These are phyloP conservation scores for Thinocorus orbignyianus DNA, from an alignment of 2,113 vertebrate genomes.

Conservation along the genomic window DNA sequence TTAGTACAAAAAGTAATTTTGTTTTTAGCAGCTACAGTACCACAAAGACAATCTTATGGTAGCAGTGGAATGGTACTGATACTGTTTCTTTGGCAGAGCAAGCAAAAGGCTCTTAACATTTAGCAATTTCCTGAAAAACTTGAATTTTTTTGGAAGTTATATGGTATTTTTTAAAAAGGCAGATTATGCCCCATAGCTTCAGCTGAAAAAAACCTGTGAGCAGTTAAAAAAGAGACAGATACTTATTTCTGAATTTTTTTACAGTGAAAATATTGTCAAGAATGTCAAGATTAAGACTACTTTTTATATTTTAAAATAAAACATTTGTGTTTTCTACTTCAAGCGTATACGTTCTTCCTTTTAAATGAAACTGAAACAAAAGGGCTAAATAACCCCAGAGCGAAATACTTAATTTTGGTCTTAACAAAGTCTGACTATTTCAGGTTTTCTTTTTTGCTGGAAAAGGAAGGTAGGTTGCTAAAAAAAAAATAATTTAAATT, in stretches of 20 bases:
- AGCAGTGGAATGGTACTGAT: background rate
- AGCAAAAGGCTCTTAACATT: background rate
- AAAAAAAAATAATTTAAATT: background rate
- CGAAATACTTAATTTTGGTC: background rate
- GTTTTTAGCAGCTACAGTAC: constrained; percentile 22
- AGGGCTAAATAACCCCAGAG: background rate
- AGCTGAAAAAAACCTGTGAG: background rate
- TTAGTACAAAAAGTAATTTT: constrained; percentile 34
- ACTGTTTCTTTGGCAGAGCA: background rate
- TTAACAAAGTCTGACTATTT: background rate
- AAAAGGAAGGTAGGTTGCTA: background rate
- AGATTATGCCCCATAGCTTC: background rate
- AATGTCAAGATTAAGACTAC: background rate
- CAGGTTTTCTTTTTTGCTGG: background rate
- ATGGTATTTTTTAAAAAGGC: background rate
- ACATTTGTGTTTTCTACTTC: background rate
- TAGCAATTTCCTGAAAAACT: background rate
- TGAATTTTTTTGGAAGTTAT: background rate
- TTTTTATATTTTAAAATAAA: background rate
- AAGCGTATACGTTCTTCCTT: background rate
- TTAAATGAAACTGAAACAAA: background rate
- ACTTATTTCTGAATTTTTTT: background rate
- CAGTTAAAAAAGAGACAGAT: background rate
- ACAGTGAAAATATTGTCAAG: background rate
- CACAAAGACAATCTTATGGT: background rate